Evolutionary conservation across 2,797 vertebrate genomes (phyloP).

Genomic region (Sebastiscus tertius): DNA sequence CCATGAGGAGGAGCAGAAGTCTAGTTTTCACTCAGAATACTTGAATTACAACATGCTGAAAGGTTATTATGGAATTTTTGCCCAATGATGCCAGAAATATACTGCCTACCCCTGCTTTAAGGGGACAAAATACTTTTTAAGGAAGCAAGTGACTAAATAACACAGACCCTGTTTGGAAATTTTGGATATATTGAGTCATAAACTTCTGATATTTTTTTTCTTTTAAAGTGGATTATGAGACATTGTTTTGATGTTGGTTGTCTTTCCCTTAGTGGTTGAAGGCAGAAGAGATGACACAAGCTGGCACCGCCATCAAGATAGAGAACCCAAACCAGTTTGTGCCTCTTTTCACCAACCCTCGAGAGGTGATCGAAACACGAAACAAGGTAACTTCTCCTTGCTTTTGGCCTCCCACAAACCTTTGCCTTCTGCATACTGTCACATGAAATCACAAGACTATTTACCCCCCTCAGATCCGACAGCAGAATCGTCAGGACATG

Average conservation of each 20-base stretch:
- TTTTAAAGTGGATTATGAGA: not conserved
- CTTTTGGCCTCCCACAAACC: not conserved
- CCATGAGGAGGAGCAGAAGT: no score
- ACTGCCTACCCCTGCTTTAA: accelerated
- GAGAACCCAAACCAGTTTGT: slow-evolving; percentile 98
- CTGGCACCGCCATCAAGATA: slow-evolving; percentile 92
- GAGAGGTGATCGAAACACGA: slow-evolving; percentile 96
- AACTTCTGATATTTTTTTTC: accelerated
- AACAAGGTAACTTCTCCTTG: slow-evolving; percentile 87
- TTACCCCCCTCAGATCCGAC: slow-evolving; percentile 87
- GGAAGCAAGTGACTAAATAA: not conserved
- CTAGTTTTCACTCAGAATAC: no score
- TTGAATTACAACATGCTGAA: no score
- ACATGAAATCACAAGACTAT: not conserved
- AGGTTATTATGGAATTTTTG: no score
- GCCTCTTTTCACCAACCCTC: slow-evolving; percentile 96
- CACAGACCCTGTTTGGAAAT: not conserved
- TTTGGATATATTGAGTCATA: not conserved
- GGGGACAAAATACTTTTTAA: not conserved
- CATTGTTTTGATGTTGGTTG: not conserved
- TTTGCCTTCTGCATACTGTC: not conserved
- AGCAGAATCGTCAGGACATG: slow-evolving; percentile 96
- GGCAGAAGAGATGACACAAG: slow-evolving; percentile 89
- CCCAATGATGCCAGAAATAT: no score
- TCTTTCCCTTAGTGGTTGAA: slow-evolving; percentile 89